Evolutionary conservation across 1,140 invertebrate genomes (phyloP).

Genomic region (Lepidurus packardi): DNA sequence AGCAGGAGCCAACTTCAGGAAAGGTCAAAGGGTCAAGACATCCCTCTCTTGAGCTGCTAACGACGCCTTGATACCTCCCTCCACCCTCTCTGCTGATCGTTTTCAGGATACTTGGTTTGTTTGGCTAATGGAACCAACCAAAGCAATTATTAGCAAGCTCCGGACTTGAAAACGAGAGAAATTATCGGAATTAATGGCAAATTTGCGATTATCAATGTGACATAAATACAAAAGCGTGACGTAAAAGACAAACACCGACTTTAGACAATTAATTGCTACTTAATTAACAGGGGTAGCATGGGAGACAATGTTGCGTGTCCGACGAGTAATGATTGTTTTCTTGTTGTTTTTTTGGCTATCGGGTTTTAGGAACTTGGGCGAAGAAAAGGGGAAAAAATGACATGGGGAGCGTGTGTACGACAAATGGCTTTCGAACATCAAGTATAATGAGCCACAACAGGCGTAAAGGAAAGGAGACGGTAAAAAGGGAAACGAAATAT

Average conservation of each 20-base stretch:
- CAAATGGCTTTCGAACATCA: background rate
- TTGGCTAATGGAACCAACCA: background rate
- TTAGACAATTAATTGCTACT: background rate
- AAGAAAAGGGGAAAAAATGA: background rate
- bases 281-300: background rate
- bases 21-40: constrained; percentile 1
- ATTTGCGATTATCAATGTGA: no score
- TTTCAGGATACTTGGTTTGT: background rate
- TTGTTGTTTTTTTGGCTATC: no score
- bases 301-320: background rate
- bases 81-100: background rate
- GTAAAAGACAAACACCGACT: no score
- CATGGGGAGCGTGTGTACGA: background rate
- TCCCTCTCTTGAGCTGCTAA: background rate
- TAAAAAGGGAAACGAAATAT: background rate
- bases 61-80: background rate
- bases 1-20: background rate
- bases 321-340: no score
- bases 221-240: no score
- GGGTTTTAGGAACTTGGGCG: no score
- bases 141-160: background rate
- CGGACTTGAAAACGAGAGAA: background rate
- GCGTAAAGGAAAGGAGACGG: background rate
- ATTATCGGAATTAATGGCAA: background rate
- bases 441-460: background rate